Evolutionary conservation across 1,140 invertebrate genomes (phyloP).

Genomic region (Bacillus rossius): DNA sequence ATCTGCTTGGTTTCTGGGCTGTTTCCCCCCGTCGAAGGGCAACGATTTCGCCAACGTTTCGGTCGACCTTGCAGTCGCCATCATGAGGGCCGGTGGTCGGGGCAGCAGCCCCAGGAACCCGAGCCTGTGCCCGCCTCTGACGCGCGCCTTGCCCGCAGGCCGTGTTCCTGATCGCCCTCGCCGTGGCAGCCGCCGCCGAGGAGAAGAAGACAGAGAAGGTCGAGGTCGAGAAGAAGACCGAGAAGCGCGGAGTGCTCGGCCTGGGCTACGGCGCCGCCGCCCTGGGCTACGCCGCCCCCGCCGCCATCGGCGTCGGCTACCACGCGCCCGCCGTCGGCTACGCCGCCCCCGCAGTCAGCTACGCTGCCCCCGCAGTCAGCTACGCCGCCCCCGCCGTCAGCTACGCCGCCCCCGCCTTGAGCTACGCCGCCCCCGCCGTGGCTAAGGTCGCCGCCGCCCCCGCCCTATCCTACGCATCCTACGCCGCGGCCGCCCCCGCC

Average conservation of each 20-base stretch:
- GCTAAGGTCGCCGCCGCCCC: not conserved
- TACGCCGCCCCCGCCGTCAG: conserved; percentile 1
- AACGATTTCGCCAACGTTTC: too few species aligned
- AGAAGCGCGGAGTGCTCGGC: conserved; percentile 10
- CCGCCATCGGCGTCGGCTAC: conserved; percentile 5
- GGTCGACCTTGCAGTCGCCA: too few species aligned
- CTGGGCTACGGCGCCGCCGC: conserved; percentile 21
- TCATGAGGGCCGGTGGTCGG: too few species aligned
- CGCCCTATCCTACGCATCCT: not conserved
- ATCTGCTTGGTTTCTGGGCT: too few species aligned
- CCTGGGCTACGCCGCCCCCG: not conserved
- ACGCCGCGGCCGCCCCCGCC: not conserved
- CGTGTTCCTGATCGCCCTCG: conserved; percentile 12
- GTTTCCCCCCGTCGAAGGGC: too few species aligned
- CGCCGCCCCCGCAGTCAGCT: conserved; percentile 4
- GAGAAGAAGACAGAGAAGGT: conserved; percentile 11
- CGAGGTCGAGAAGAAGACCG: conserved; percentile 9
- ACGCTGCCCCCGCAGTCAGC: not conserved
- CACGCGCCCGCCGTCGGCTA: conserved; percentile 5
- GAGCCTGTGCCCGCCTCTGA: too few species aligned
- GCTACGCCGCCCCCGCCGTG: conserved; percentile 15
- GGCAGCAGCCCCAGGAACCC: too few species aligned
- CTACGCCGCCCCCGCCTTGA: conserved; percentile 20
- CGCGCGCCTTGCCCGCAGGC: conserved; percentile 2
- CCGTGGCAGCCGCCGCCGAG: conserved; percentile 7